Conservation (phyloP, 2,888 invertebrate species). For the Lasioglossum calceatum region DNA sequence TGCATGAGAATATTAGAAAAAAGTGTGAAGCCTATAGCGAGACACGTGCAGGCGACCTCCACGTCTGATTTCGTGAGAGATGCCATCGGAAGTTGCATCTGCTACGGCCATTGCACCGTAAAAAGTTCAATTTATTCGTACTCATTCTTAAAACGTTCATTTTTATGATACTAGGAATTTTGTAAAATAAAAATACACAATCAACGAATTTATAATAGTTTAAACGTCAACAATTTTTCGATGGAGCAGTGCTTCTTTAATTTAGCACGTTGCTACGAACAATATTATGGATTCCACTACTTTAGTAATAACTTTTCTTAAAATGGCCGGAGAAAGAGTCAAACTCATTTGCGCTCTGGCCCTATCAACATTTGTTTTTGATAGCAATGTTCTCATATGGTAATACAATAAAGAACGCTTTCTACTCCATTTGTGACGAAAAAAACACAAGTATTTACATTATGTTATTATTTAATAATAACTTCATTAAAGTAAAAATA, state of each 20-base stretch:
- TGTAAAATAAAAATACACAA: not conserved
- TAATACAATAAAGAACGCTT: not conserved
- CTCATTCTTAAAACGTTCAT: not conserved
- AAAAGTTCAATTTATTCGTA: not conserved
- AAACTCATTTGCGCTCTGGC: no score
- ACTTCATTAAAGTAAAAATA: not conserved
- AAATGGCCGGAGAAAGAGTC: no score
- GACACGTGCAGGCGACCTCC: conserved; percentile 38
- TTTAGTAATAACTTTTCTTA: no score
- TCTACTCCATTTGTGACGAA: no score
- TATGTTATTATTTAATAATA: not conserved
- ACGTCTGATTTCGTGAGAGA: conserved; percentile 12
- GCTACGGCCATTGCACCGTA: not conserved
- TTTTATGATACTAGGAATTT: not conserved
- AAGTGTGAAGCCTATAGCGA: not conserved
- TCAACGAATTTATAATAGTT: not conserved
- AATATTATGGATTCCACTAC: no score
- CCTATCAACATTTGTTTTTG: not conserved
- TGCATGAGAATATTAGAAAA: conserved; percentile 32
- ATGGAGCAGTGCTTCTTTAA: not conserved
- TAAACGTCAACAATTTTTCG: not conserved
- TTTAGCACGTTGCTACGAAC: not conserved
- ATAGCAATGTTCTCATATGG: not conserved
- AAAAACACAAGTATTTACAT: no score
- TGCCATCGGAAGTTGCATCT: not conserved